Percentiles rank a stretch among this genome's conserved stretches.
phyloP scores from a whole-genome alignment of 2,797 vertebrate genomes.

The Smutsia temminckii region DNA sequence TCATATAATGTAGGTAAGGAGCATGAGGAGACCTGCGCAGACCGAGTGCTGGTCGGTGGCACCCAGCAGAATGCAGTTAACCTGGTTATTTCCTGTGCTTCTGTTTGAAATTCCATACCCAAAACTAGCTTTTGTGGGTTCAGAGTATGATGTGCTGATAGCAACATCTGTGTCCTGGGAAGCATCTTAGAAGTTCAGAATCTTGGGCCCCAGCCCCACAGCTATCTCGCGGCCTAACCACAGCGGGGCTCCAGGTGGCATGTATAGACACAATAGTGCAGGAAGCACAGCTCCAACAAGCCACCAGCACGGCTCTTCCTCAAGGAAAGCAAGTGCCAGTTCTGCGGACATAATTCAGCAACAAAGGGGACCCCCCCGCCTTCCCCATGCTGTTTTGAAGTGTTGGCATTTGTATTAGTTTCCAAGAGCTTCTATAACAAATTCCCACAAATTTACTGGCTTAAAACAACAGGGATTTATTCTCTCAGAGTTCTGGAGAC shows the following conservation, averaged over 20 bases:
- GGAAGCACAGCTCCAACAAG: background rate
- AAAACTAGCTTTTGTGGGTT: background rate
- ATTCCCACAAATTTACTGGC: background rate
- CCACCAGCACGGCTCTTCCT: fast-evolving
- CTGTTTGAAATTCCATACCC: background rate
- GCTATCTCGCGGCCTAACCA: background rate
- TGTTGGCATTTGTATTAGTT: background rate
- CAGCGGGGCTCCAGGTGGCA: background rate
- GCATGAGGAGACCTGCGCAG: background rate
- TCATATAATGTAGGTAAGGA: background rate
- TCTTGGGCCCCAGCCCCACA: background rate
- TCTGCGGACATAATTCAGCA: too few relatives aligned
- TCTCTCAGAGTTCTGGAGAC: background rate
- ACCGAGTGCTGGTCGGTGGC: background rate
- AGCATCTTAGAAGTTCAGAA: background rate
- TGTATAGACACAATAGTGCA: fast-evolving
- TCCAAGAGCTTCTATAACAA: background rate
- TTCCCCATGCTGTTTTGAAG: background rate
- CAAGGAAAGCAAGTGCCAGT: background rate
- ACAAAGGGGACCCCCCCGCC: background rate
- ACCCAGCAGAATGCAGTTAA: background rate
- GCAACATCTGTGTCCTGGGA: background rate
- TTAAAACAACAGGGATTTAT: background rate
- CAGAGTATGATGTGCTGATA: fast-evolving
- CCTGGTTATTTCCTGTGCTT: background rate